phyloP scores from a whole-genome alignment of 2,888 invertebrate genomes.

The Nipponacmea schrenckii region DNA sequence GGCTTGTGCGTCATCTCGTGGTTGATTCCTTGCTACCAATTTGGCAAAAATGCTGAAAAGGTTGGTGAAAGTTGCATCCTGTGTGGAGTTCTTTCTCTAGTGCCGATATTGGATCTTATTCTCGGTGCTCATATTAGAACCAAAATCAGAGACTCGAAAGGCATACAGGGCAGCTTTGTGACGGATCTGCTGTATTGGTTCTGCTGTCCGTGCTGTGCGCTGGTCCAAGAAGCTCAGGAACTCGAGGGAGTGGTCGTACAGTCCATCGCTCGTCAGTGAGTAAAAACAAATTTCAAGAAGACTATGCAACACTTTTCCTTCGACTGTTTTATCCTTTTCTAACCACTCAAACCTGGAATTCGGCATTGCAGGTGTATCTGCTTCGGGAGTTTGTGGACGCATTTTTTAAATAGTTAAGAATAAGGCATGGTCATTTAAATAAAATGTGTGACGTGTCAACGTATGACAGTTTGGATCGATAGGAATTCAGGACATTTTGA shows the following conservation, averaged over 20 bases:
- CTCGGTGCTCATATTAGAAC: conserved; percentile 49
- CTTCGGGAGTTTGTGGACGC: too few species aligned
- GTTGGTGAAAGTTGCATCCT: conserved; percentile 61
- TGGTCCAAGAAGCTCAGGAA: conserved; percentile 60
- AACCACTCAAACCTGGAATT: too few species aligned
- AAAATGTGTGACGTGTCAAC: too few species aligned
- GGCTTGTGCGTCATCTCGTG: conserved; percentile 59
- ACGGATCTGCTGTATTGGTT: conserved; percentile 53
- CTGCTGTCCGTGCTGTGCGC: conserved; percentile 55
- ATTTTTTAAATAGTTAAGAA: too few species aligned
- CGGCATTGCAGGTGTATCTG: too few species aligned
- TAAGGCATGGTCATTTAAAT: too few species aligned
- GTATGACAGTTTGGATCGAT: too few species aligned
- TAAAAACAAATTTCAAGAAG: too few species aligned
- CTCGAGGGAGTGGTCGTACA: conserved; percentile 43
- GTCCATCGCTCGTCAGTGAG: conserved; percentile 34
- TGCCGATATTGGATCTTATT: conserved; percentile 51
- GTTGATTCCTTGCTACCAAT: conserved; percentile 62
- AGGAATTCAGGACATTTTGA: too few species aligned
- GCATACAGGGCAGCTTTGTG: conserved; percentile 53
- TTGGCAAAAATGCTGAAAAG: conserved; percentile 63
- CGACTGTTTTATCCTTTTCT: too few species aligned
- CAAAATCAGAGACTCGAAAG: conserved; percentile 59
- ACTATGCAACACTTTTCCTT: too few species aligned
- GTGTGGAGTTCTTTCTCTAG: conserved; percentile 54